Evolutionary conservation across 2,888 invertebrate species (phyloP), one percentile per base, ranked within the genome.

Genomic region (Erpobdella octoculata): DNA sequence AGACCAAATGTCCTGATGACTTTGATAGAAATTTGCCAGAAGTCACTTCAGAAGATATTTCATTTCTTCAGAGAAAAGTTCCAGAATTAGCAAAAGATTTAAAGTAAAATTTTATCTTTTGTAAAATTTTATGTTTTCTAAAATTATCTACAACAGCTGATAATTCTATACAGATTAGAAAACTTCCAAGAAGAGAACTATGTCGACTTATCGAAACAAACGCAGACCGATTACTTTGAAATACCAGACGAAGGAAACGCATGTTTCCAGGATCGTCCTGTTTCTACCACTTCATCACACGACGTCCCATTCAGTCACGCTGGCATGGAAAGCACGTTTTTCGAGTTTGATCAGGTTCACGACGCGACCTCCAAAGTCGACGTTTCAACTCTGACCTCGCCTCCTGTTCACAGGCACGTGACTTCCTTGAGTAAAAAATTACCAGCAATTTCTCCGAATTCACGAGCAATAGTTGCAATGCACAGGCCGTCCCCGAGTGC

Each of bases 21-120:
- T 83, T 84, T 79, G 84, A 85, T 72, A 74, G 76, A n/a, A 74
- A 78, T 33, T 77, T 85, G 41, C 84, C 84, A 37, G 75, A 77
- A 21, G 79, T 85, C 28, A 79, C 78, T 18, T 70, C 67, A 2
- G 78, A 79, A 69, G 84, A 85, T 75, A 76, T 85, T 37, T 77
- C 78, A 58, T 73, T 75, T 64, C 76, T 85, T n/a, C 78, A 78
- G 71, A 69, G 77, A 33, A 71, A 77, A 38, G 80, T 84, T 6
- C 82, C 82, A 9, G 79, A 81, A 59, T 66, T 81, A 4, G 75
- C 76, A 9, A 21, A 53, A n/a, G 53, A 53, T 8, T 53, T 53
- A n/a, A 53, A 53, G 53, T 53, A 28, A 28, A 28, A 25, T n/a
- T n/a, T n/a, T n/a, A n/a, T n/a, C n/a, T n/a, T n/a, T n/a, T n/a